These are phyloP conservation scores for Drosophila stalkeri DNA, from an alignment of 2,888 invertebrate species.

Conservation along the genomic window DNA sequence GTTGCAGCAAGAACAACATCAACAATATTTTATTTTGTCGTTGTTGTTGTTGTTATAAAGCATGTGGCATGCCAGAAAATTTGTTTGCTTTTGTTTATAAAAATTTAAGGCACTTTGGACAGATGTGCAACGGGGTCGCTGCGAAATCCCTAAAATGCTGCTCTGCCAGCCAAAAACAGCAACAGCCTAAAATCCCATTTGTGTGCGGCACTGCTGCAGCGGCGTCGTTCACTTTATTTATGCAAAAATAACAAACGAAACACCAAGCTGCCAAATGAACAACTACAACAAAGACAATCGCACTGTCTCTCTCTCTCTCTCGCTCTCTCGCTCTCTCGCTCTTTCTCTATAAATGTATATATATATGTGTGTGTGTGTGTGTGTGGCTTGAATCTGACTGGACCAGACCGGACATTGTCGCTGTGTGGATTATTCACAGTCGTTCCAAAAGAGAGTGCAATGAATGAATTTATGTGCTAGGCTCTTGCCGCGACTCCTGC, in stretches of 20 bases:
- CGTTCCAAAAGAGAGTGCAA: slow-evolving; percentile 75
- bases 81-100: slow-evolving; percentile 78
- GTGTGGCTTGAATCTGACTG: slow-evolving; percentile 39
- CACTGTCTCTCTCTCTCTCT: slow-evolving; percentile 40
- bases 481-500: slow-evolving; percentile 28
- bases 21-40: slow-evolving; percentile 36
- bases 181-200: slow-evolving; percentile 76
- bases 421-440: slow-evolving; percentile 81
- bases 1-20: slow-evolving; percentile 6
- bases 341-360: slow-evolving; percentile 1
- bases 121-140: slow-evolving; percentile 45
- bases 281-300: slow-evolving; percentile 61
- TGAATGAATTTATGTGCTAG: slow-evolving; percentile 75
- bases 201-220: slow-evolving; percentile 52
- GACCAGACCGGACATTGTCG: slow-evolving; percentile 70
- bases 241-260: slow-evolving; percentile 79
- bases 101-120: slow-evolving; percentile 79
- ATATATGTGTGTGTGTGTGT: slow-evolving; percentile 19
- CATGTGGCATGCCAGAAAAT: slow-evolving; percentile 64
- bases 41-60: slow-evolving; percentile 37
- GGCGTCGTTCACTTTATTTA: slow-evolving; percentile 64
- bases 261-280: slow-evolving; percentile 35
- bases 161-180: slow-evolving; percentile 18
- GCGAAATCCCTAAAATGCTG: slow-evolving; percentile 67
- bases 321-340: slow-evolving; percentile 28